phyloP scores from a whole-genome alignment of 2,113 vertebrate species.

The Labeo rohita region DNA sequence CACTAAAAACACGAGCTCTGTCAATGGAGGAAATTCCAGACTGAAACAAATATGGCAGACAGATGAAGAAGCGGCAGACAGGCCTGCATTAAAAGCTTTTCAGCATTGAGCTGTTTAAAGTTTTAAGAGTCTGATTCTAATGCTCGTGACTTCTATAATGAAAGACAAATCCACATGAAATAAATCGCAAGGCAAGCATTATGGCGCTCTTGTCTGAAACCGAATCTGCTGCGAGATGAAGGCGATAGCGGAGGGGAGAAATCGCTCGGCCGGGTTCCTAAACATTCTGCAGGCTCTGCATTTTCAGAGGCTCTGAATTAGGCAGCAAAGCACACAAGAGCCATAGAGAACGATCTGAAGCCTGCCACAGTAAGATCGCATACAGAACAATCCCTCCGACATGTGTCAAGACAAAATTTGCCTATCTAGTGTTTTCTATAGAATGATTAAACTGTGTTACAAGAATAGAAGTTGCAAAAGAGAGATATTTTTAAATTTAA shows the following conservation, averaged over 20 bases:
- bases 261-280: slow-evolving; percentile 28
- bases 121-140: slow-evolving; percentile 33
- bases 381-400: background rate
- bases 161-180: slow-evolving; percentile 31
- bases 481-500: background rate
- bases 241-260: background rate
- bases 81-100: background rate
- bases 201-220: slow-evolving; percentile 8
- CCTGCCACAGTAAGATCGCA: slow-evolving; percentile 7
- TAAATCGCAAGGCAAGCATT: slow-evolving; percentile 11
- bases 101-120: slow-evolving; percentile 19
- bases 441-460: background rate
- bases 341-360: slow-evolving; percentile 1
- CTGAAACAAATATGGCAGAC: slow-evolving; percentile 60
- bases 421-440: background rate
- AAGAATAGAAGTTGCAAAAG: background rate
- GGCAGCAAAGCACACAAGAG: slow-evolving; percentile 3
- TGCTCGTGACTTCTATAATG: background rate
- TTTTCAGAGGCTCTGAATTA: slow-evolving; percentile 10
- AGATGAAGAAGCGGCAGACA: slow-evolving; percentile 42
- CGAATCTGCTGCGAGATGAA: background rate
- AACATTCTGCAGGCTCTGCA: slow-evolving; percentile 35
- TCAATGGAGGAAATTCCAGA: slow-evolving; percentile 60
- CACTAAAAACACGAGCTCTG: slow-evolving; percentile 53
- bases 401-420: background rate